Conservation (phyloP, 2,113 vertebrate genomes). For the Sula dactylatra region DNA sequence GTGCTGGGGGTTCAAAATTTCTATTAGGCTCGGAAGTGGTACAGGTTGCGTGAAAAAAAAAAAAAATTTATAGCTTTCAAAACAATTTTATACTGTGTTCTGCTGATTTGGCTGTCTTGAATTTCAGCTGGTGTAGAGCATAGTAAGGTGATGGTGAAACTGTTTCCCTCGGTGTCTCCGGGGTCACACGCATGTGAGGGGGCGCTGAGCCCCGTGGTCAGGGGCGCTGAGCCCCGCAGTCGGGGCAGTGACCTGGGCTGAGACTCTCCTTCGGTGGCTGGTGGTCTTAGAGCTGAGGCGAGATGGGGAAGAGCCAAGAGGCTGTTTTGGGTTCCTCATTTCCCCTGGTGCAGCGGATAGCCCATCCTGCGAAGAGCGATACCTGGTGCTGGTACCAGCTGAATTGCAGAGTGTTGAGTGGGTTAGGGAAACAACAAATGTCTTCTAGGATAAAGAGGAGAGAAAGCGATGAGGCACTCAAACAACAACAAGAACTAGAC, state of each 20-base stretch:
- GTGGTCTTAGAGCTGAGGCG: neutral
- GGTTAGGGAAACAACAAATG: neutral
- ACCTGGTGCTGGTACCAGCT: neutral
- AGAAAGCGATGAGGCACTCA: neutral
- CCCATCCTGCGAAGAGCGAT: neutral
- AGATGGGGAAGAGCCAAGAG: neutral
- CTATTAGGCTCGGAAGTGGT: neutral
- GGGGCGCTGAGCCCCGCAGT: fast-evolving
- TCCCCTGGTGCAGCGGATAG: neutral
- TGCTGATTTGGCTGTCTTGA: too few relatives aligned
- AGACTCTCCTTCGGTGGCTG: neutral
- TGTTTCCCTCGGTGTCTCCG: neutral
- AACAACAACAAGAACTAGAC: neutral
- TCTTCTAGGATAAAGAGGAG: neutral
- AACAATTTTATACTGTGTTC: neutral
- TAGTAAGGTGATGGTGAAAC: neutral
- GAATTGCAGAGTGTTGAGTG: neutral
- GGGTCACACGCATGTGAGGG: fast-evolving
- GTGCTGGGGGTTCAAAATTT: neutral
- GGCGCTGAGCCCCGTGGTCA: fast-evolving
- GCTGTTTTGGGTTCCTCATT: fast-evolving
- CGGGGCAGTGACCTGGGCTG: neutral
- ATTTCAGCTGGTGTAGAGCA: neutral
- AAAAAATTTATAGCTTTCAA: neutral
- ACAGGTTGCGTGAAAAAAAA: neutral